Conservation (phyloP, 2,113 vertebrate genomes). For the Microcebus lehilahytsara region DNA sequence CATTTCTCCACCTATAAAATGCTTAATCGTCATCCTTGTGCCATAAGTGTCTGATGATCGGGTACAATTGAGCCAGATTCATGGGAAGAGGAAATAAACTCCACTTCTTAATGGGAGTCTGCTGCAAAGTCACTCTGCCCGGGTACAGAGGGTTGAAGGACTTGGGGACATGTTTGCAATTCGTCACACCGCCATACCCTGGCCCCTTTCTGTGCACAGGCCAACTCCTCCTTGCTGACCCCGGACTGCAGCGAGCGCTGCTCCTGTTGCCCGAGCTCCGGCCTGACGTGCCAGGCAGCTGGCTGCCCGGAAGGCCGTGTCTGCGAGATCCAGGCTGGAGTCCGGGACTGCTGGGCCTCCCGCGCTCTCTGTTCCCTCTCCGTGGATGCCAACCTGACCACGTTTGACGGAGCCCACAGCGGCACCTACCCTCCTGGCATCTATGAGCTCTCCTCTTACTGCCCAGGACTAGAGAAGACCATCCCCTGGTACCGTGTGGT, state of each 20-base stretch:
- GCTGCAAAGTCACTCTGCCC: background rate
- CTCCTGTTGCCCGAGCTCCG: constrained; percentile 32
- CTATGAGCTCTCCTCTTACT: constrained; percentile 73
- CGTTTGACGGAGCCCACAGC: constrained; percentile 66
- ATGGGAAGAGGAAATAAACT: background rate
- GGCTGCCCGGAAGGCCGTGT: constrained; percentile 36
- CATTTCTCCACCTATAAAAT: background rate
- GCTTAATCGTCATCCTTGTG: background rate
- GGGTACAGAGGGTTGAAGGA: background rate
- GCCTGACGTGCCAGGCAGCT: constrained; percentile 40
- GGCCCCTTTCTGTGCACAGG: constrained; percentile 42
- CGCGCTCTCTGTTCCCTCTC: constrained; percentile 65
- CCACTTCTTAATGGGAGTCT: background rate
- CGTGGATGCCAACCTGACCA: constrained; percentile 50
- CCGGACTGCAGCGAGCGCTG: constrained; percentile 67
- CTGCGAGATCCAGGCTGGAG: constrained; percentile 63
- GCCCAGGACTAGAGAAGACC: background rate
- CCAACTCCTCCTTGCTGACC: constrained; percentile 60
- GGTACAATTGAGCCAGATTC: background rate
- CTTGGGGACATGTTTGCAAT: background rate
- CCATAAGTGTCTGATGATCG: background rate
- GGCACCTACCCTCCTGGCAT: constrained; percentile 25
- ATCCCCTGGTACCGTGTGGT: constrained; percentile 74
- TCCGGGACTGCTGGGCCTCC: constrained; percentile 49
- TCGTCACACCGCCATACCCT: background rate